Base-by-base conservation (phyloP, 2,888 invertebrate species). In the Andricus curvator region DNA sequence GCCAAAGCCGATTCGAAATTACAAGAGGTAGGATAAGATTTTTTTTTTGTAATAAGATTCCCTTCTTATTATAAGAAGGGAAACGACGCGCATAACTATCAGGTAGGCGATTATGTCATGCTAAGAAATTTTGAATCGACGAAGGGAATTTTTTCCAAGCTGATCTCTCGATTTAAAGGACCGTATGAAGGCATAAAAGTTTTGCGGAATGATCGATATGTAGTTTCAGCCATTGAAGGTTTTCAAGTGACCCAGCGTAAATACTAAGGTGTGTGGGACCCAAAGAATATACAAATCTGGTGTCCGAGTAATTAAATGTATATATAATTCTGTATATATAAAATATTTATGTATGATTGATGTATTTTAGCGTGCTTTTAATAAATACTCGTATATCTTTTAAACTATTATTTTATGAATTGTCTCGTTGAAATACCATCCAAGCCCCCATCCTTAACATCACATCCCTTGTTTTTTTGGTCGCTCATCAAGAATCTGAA, bases 161-260 rank as follows among this genome's bases (percentile, higher is more conserved):
- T 86, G 15, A 81, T 86, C 11, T 86, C 86, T n/a, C 78, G 74
- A 64, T 85, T 84, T 66, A 84, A 85, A 78, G 88, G 87, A 0
- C 85, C 86, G 13, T 87, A 85, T 76, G 56, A 78, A 13, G 81
- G 85, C 17, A 48, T 76, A 11, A 82, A 78, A 70, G 82, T 81
- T 11, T 67, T 86, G 15, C 78, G 84, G 13, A 84, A 84, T n/a
- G 84, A 87, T 74, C 77, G 87, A 64, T 88, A 85, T 77, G 80
- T 86, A 0, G 33, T 87, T 0, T 41, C 60, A 4, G 86, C 86
- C 66, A 66, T 84, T 5, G 83, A 87, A 29, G 67, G 78, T 51
- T 77, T 78, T n/a, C 85, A 84, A 78, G 48, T 79, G 6, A 83
- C 83, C 0, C 85, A 85, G 41, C 66, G 76, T 22, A 82, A 82